Percentiles rank a stretch among this genome's conserved stretches.
Conservation (phyloP, 2,113 vertebrate genomes). For the Rhynchopsitta pachyrhyncha region DNA sequence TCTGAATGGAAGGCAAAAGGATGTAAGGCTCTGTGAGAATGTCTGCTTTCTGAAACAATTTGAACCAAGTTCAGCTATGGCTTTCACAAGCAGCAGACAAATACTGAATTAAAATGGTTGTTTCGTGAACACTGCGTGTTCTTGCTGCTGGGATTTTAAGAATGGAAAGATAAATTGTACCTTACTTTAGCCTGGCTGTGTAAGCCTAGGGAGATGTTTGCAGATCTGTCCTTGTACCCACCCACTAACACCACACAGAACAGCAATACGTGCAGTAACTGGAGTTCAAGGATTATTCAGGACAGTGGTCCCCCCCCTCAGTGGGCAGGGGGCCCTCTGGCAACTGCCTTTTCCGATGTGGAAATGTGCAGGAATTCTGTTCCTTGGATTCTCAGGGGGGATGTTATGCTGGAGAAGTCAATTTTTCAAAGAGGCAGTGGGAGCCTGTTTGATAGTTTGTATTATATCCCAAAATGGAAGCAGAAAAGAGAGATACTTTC, state of each 20-base stretch:
- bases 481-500: not conserved
- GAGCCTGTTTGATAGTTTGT: not conserved
- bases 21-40: not conserved
- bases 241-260: not conserved
- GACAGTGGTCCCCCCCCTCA: not conserved
- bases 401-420: not conserved
- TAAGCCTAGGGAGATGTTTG: not conserved
- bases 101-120: not conserved
- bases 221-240: not conserved
- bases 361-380: not conserved
- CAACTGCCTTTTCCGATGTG: not conserved
- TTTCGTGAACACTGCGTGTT: not conserved
- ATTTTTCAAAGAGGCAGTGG: not conserved
- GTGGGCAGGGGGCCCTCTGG: not conserved
- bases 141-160: not conserved
- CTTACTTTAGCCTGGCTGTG: not conserved
- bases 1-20: not conserved
- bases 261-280: not conserved
- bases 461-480: not conserved
- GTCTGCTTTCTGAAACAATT: not conserved
- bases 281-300: not conserved
- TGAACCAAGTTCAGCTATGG: not conserved
- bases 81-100: not conserved
- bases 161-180: not conserved
- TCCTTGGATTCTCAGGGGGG: not conserved